Conservation (phyloP, 2,888 invertebrate genomes). For the Brachypalpus laphriformis region DNA sequence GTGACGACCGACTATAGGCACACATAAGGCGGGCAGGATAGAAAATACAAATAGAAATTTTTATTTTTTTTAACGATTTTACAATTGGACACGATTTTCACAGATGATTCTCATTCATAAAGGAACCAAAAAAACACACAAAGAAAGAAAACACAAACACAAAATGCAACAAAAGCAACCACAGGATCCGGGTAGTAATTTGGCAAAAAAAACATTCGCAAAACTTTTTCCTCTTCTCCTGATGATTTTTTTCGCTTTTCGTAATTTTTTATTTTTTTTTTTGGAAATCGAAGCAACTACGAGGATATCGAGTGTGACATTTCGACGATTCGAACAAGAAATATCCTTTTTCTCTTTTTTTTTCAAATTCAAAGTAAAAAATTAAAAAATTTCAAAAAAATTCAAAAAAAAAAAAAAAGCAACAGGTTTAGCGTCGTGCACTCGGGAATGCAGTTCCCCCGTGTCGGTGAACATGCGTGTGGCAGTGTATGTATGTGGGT, state of each 20-base stretch:
- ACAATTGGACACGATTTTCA: constrained; percentile 29
- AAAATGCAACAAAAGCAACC: constrained; percentile 8
- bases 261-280: background rate
- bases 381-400: constrained; percentile 2
- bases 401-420: constrained; percentile 44
- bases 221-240: background rate
- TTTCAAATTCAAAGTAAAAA: background rate
- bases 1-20: constrained; percentile 37
- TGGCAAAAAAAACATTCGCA: background rate
- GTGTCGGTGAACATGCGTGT: constrained; percentile 16
- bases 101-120: background rate
- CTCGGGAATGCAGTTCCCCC: constrained; percentile 65
- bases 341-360: no score
- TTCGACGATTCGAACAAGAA: background rate
- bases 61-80: no score
- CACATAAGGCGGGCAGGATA: constrained; percentile 49
- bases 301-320: background rate
- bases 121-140: background rate
- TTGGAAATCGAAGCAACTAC: constrained; percentile 1
- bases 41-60: constrained; percentile 4
- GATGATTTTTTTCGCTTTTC: no score
- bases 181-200: background rate
- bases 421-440: constrained; percentile 70
- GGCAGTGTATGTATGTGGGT: background rate
- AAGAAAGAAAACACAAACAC: background rate